Evolutionary conservation across 2,113 vertebrate genomes (phyloP).

Genomic region (Candoia aspera): DNA sequence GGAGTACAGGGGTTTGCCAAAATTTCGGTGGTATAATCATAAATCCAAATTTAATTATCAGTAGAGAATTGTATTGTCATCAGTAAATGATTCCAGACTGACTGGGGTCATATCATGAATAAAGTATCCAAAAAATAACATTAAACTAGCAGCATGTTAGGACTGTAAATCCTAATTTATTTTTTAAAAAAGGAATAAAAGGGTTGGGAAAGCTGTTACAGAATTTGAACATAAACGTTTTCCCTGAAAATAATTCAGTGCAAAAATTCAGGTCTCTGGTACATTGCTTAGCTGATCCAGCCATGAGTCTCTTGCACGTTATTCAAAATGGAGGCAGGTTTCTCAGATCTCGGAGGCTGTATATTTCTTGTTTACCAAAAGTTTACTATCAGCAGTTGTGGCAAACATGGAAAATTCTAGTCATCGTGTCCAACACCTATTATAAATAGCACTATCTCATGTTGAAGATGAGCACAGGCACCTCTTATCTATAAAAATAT

Average conservation of each 20-base stretch:
- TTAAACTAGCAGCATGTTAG: not conserved
- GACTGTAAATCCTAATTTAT: not conserved
- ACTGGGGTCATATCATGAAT: not conserved
- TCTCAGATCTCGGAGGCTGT: not conserved
- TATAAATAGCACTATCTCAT: slow-evolving; percentile 30
- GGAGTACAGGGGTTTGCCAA: not conserved
- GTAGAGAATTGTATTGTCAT: not conserved
- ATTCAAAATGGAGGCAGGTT: not conserved
- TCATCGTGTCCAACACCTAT: not conserved
- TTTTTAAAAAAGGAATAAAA: not conserved
- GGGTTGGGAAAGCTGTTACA: not conserved
- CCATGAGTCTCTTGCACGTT: not conserved
- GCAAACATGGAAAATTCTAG: slow-evolving; percentile 7
- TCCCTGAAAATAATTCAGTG: not conserved
- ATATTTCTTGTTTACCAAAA: slow-evolving; percentile 14
- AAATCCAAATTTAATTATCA: not conserved
- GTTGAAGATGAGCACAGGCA: slow-evolving; percentile 22
- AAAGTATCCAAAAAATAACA: not conserved
- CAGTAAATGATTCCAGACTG: not conserved
- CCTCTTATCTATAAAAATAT: slow-evolving; percentile 3
- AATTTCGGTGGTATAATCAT: not conserved
- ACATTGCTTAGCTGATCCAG: not conserved
- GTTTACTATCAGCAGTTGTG: not conserved
- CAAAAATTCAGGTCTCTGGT: not conserved
- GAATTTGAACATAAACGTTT: not conserved